A percentile compares a stretch with the other conserved stretches of the same genome.
phyloP scores from a whole-genome alignment of 2,113 vertebrate genomes.

The Cyanoliseus patagonus region DNA sequence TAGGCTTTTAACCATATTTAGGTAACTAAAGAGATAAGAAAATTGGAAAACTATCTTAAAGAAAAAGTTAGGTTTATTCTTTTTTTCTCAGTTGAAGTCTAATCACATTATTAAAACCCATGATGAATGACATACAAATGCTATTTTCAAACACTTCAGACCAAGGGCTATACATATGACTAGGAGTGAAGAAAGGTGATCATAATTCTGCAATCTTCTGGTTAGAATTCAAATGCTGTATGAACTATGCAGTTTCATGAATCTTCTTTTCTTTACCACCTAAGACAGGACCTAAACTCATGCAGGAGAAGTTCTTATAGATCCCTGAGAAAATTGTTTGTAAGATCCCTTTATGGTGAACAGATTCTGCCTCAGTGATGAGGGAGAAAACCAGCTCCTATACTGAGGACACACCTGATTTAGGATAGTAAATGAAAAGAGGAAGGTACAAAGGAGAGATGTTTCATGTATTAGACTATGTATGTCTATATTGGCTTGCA shows the following conservation, averaged over 20 bases:
- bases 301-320: background rate
- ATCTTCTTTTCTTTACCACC: background rate
- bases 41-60: background rate
- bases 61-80: background rate
- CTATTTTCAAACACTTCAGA: background rate
- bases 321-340: background rate
- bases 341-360: background rate
- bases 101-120: background rate
- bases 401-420: background rate
- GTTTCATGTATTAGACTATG: background rate
- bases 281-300: background rate
- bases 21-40: background rate
- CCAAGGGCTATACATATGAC: background rate
- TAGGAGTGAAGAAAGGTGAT: background rate
- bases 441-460: background rate
- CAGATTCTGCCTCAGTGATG: background rate
- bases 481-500: background rate
- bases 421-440: background rate
- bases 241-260: background rate
- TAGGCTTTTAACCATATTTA: background rate
- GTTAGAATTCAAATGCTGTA: background rate
- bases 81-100: background rate
- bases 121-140: background rate
- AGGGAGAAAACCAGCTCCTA: background rate
- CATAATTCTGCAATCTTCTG: background rate